Conservation (phyloP, 2,797 vertebrate genomes). For the Chaunax sp. region DNA sequence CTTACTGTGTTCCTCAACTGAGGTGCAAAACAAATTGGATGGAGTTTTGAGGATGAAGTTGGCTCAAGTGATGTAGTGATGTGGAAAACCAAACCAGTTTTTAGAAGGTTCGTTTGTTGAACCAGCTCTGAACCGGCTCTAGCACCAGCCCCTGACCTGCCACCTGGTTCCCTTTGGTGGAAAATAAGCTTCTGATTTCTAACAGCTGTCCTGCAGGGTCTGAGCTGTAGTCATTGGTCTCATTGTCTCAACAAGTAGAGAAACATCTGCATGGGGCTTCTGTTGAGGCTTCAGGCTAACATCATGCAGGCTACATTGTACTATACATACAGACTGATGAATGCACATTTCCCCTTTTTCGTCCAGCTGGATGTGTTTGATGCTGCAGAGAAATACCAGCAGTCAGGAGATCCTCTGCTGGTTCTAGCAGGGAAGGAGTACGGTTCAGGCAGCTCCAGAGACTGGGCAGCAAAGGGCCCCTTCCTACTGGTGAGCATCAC, state of each 20-base stretch:
- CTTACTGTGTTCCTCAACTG: no score
- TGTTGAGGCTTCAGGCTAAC: not conserved
- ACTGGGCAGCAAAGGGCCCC: conserved; percentile 98
- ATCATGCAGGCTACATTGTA: not conserved
- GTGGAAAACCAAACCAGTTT: no score
- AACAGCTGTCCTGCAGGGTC: no score
- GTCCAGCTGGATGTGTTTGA: conserved; percentile 95
- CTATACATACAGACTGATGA: not conserved
- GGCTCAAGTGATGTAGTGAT: no score
- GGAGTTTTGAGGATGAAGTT: no score
- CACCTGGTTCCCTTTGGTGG: no score
- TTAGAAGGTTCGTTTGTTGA: no score
- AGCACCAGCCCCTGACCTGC: no score
- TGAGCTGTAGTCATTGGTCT: no score
- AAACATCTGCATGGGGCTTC: not conserved
- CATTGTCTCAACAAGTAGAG: not conserved
- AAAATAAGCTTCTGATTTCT: no score
- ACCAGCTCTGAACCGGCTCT: no score
- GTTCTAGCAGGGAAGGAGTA: conserved; percentile 96
- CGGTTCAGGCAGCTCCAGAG: conserved; percentile 96
- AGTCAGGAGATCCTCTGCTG: conserved; percentile 87
- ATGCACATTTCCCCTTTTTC: not conserved
- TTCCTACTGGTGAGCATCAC: conserved; percentile 88
- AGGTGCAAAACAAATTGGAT: no score
- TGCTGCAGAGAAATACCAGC: conserved; percentile 91